phyloP scores from a whole-genome alignment of 2,797 vertebrate genomes.

The Hippopotamyrus pictus region DNA sequence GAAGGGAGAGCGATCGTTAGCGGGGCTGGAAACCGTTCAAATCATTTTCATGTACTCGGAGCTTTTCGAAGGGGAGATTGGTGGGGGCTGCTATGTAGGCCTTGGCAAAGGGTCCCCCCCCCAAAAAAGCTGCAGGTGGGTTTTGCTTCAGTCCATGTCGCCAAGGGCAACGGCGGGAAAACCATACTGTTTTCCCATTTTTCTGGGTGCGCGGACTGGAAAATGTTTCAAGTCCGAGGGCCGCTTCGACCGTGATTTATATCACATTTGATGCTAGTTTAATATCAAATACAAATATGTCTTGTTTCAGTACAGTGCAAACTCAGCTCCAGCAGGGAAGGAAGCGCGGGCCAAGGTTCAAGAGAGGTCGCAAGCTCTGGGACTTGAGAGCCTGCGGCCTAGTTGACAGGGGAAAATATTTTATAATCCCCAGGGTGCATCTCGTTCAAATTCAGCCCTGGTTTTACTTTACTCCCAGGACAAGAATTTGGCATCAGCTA shows the following conservation, averaged over 20 bases:
- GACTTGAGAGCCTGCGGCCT: constrained; percentile 43
- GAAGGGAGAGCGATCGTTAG: constrained; percentile 42
- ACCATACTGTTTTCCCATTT: constrained; percentile 53
- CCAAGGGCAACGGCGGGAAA: constrained; percentile 32
- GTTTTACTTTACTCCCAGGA: constrained; percentile 65
- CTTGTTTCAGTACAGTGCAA: constrained; percentile 52
- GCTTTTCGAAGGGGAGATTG: constrained; percentile 15
- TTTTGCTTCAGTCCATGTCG: constrained; percentile 41
- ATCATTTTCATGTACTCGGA: constrained; percentile 51
- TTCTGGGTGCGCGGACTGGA: constrained; percentile 29
- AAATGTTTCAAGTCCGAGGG: constrained; percentile 38
- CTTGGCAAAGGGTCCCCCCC: constrained; percentile 36
- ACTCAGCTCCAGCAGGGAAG: constrained; percentile 42
- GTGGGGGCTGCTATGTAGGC: constrained; percentile 37
- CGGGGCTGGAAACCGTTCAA: constrained; percentile 47
- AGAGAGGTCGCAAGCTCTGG: constrained; percentile 43
- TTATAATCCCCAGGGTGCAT: constrained; percentile 59
- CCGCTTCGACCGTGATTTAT: constrained; percentile 49
- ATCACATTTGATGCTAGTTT: constrained; percentile 53
- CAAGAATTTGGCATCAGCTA: constrained; percentile 57
- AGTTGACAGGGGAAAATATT: constrained; percentile 64
- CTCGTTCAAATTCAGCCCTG: constrained; percentile 60
- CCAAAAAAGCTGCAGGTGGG: constrained; percentile 53
- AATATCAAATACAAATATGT: constrained; percentile 57
- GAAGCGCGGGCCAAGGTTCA: constrained; percentile 42